Evolutionary conservation across 2,888 invertebrate genomes (phyloP).

Genomic region (Yponomeuta malinellus): DNA sequence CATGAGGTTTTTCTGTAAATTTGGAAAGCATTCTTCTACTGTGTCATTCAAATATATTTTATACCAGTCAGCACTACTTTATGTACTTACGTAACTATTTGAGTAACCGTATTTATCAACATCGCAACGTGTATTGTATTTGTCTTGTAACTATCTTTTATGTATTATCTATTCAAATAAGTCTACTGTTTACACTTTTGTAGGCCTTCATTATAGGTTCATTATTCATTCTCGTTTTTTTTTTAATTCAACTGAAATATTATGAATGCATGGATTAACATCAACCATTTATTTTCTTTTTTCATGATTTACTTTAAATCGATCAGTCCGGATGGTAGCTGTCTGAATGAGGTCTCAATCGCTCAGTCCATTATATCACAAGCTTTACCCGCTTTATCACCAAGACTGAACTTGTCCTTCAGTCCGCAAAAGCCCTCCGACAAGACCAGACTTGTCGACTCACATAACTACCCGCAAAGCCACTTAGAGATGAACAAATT

Average conservation of each 20-base stretch:
- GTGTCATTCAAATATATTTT: slow-evolving; percentile 12
- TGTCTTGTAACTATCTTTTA: background rate
- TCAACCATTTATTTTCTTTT: slow-evolving; percentile 19
- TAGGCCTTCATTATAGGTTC: background rate
- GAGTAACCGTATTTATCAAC: background rate
- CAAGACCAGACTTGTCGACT: slow-evolving; percentile 62
- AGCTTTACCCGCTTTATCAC: slow-evolving; percentile 69
- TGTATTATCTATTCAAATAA: background rate
- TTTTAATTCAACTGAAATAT: background rate
- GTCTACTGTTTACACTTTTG: background rate
- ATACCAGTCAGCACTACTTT: background rate
- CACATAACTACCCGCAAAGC: slow-evolving; percentile 38
- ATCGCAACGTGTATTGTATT: background rate
- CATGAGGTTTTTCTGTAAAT: background rate
- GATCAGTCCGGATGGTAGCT: slow-evolving; percentile 71
- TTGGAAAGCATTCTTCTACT: slow-evolving; percentile 69
- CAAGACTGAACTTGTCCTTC: slow-evolving; percentile 60
- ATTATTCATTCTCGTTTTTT: background rate
- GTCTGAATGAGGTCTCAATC: slow-evolving; percentile 70
- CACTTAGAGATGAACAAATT: slow-evolving; percentile 56
- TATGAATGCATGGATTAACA: slow-evolving; percentile 34
- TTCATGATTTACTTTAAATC: slow-evolving; percentile 30
- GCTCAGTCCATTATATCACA: slow-evolving; percentile 74
- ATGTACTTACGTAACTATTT: slow-evolving; percentile 2
- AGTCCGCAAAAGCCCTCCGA: slow-evolving; percentile 61